Conservation (phyloP, 2,113 vertebrate genomes). For the Erythrocercus mccallii region DNA sequence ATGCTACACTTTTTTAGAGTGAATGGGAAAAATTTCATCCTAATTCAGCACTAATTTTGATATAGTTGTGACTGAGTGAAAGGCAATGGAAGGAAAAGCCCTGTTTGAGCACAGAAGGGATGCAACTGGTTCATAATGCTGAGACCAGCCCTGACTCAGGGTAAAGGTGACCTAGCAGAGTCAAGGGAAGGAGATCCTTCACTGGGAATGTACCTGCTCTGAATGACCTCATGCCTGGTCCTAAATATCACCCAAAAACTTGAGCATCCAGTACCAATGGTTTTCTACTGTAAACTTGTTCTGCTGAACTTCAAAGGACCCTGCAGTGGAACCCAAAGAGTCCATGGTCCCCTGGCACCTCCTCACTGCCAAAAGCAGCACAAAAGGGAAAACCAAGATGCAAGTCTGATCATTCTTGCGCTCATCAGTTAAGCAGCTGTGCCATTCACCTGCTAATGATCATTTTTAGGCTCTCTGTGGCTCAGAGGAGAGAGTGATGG, state of each 20-base stretch:
- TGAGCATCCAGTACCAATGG: neutral
- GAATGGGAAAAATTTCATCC: neutral
- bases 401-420: neutral
- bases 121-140: neutral
- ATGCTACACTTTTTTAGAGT: neutral
- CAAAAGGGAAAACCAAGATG: neutral
- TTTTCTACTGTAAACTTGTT: neutral
- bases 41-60: neutral
- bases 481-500: neutral
- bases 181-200: neutral
- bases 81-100: conserved; percentile 48
- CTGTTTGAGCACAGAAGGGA: conserved; percentile 4
- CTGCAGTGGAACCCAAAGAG: neutral
- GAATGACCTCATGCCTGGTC: neutral
- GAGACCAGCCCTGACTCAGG: neutral
- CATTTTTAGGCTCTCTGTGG: neutral
- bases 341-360: neutral
- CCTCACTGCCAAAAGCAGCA: neutral
- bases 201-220: neutral
- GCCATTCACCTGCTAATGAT: neutral
- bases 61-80: conserved; percentile 28
- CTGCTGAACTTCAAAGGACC: neutral
- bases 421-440: neutral
- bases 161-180: neutral
- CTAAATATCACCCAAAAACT: neutral